Evolutionary conservation across 2,888 invertebrate genomes (phyloP).

Genomic region (Cyclophora albipunctata): DNA sequence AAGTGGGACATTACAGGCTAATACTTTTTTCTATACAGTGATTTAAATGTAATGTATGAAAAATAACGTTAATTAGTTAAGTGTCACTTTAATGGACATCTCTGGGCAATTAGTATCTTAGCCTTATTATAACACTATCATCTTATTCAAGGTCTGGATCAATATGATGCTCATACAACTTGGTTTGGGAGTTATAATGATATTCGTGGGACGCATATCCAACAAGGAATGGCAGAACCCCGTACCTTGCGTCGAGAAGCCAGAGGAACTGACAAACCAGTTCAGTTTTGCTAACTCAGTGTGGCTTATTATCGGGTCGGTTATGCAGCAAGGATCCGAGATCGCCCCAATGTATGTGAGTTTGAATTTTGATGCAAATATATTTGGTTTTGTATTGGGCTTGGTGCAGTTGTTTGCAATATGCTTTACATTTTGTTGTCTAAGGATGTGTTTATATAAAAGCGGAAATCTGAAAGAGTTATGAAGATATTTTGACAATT

Average conservation of each 20-base stretch:
- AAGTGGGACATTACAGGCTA: too few species aligned
- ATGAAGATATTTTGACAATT: too few species aligned
- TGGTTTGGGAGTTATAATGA: slow-evolving; percentile 84
- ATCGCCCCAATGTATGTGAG: slow-evolving; percentile 84
- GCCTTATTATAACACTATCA: too few species aligned
- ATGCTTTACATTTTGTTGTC: too few species aligned
- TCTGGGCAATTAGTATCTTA: too few species aligned
- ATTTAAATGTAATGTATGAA: too few species aligned
- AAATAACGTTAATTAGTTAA: too few species aligned
- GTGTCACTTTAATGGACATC: too few species aligned
- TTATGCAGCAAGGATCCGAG: slow-evolving; percentile 92
- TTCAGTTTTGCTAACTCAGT: slow-evolving; percentile 89
- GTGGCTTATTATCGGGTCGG: slow-evolving; percentile 91
- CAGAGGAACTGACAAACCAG: slow-evolving; percentile 87
- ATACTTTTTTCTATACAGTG: too few species aligned
- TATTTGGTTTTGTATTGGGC: neutral
- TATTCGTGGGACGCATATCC: slow-evolving; percentile 87
- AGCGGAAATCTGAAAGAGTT: too few species aligned
- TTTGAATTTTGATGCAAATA: neutral
- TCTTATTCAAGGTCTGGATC: slow-evolving; percentile 80
- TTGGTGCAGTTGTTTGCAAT: too few species aligned
- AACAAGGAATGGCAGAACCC: slow-evolving; percentile 94
- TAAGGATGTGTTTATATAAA: too few species aligned
- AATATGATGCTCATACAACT: slow-evolving; percentile 88
- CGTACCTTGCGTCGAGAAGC: slow-evolving; percentile 87